Evolutionary conservation across 2,888 invertebrate species (phyloP).

Genomic region (Polia nebulosa): DNA sequence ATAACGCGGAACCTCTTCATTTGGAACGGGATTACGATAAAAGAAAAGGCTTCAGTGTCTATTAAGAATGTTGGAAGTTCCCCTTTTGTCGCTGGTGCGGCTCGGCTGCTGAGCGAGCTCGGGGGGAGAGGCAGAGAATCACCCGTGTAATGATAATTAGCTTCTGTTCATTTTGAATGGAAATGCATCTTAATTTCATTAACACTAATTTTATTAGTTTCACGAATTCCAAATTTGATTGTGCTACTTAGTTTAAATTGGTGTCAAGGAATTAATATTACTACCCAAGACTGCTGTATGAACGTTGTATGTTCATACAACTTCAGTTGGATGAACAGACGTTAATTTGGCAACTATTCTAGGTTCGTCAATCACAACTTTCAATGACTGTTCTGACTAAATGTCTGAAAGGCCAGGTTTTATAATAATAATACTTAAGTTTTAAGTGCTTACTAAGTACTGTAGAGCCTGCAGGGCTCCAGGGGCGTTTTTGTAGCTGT

Average conservation of each 20-base stretch:
- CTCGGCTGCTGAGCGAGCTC: conserved; percentile 41
- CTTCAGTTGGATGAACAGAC: too few relatives aligned
- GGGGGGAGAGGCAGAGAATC: conserved; percentile 20
- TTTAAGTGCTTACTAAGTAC: too few relatives aligned
- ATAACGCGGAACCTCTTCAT: conserved; percentile 81
- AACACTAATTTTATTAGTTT: background rate
- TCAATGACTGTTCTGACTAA: too few relatives aligned
- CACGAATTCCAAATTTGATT: background rate
- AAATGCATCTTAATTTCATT: conserved; percentile 16
- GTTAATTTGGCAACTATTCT: too few relatives aligned
- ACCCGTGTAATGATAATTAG: conserved; percentile 43
- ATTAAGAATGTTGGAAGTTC: conserved; percentile 78
- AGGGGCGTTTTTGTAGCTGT: too few relatives aligned
- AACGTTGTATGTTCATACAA: too few relatives aligned
- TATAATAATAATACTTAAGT: too few relatives aligned
- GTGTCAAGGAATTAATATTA: background rate
- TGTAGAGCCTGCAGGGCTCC: too few relatives aligned
- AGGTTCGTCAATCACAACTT: too few relatives aligned
- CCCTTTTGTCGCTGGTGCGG: conserved; percentile 63
- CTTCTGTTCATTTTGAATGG: conserved; percentile 27
- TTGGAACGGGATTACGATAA: conserved; percentile 83
- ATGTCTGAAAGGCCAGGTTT: too few relatives aligned
- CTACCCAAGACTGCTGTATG: too few relatives aligned
- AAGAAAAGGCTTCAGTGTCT: conserved; percentile 83
- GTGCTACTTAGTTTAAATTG: background rate